These are phyloP conservation scores for Mycetomoellerius zeteki DNA, from an alignment of 1,140 invertebrate species.

Conservation along the genomic window DNA sequence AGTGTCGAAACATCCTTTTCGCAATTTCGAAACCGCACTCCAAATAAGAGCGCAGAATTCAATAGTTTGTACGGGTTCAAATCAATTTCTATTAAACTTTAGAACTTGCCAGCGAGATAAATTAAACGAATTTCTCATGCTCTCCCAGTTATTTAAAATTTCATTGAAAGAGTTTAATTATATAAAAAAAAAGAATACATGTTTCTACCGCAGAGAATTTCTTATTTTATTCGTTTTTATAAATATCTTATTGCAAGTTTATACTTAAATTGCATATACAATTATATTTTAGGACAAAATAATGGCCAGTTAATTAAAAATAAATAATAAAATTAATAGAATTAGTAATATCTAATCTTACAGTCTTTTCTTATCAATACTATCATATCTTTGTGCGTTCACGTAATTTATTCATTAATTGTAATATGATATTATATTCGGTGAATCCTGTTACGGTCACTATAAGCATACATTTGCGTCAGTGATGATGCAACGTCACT, in stretches of 20 bases:
- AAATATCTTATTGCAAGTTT: not conserved
- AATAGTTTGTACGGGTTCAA: not conserved
- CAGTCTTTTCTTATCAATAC: not conserved
- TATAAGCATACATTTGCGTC: conserved; percentile 30
- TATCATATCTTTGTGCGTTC: not conserved
- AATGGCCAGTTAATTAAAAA: not conserved
- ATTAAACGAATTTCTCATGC: not conserved
- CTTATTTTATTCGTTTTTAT: conserved; percentile 2
- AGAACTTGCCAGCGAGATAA: not conserved
- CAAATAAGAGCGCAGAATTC: conserved; percentile 33
- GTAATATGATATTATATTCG: conserved; percentile 23
- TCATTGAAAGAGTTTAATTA: not conserved
- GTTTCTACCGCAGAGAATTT: not conserved
- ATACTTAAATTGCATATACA: not conserved
- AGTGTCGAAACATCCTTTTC: conserved; percentile 11
- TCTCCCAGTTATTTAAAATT: not conserved
- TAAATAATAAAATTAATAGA: not conserved
- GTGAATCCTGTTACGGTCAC: not conserved
- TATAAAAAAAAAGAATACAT: not conserved
- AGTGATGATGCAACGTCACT: conserved; percentile 56
- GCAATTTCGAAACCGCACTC: conserved; percentile 14
- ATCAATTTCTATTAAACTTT: conserved; percentile 1
- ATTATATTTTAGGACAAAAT: not conserved
- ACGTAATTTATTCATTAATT: not conserved
- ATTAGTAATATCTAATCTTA: not conserved